phyloP scores from a whole-genome alignment of 92 coral and sea anemone species.

The Galaxea fascicularis region DNA sequence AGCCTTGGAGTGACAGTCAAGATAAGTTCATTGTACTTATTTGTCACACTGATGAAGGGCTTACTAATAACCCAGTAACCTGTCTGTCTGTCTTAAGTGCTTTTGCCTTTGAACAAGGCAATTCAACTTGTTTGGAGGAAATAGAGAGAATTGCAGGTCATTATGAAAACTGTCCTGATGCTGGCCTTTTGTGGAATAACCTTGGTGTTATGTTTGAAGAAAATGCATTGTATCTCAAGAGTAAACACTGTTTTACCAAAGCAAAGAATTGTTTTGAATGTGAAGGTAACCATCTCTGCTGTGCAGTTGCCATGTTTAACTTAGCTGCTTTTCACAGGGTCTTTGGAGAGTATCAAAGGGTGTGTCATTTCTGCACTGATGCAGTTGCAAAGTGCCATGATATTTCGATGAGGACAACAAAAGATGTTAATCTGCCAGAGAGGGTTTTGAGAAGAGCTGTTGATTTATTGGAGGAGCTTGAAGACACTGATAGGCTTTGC shows the following conservation, averaged over 20 bases:
- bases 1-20: neutral
- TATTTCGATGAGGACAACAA: slow-evolving; percentile 3
- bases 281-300: neutral
- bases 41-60: neutral
- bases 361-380: neutral
- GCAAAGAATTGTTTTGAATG: slow-evolving; percentile 20
- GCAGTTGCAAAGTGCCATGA: slow-evolving; percentile 21
- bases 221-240: neutral
- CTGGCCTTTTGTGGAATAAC: neutral
- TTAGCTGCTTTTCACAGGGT: slow-evolving; percentile 10
- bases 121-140: slow-evolving; percentile 2
- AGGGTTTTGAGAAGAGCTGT: slow-evolving; percentile 16
- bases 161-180: neutral
- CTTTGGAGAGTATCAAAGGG: slow-evolving; percentile 2
- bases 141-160: neutral
- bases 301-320: slow-evolving; percentile 19
- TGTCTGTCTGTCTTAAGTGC: neutral
- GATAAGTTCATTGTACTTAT: neutral
- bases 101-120: neutral
- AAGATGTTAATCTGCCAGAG: neutral
- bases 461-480: neutral
- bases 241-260: neutral
- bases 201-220: slow-evolving; percentile 29
- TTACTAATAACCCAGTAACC: too few species aligned
- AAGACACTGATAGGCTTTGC: neutral